These are phyloP conservation scores for Schizopygopsis malacanthus DNA, from an alignment of 2,797 vertebrate species.

Conservation along the genomic window DNA sequence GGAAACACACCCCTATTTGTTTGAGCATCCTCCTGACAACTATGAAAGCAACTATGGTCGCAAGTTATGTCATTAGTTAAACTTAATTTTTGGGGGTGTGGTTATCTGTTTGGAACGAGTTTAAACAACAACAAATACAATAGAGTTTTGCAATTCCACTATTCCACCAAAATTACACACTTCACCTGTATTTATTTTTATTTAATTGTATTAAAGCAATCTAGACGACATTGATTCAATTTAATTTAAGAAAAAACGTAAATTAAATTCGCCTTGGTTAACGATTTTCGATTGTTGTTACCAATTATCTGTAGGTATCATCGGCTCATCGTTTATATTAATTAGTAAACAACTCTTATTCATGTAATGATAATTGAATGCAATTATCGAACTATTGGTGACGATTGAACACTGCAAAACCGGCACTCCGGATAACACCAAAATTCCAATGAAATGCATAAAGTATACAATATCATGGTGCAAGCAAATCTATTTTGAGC, in stretches of 20 bases:
- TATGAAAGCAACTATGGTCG: too few relatives aligned
- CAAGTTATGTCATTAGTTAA: not conserved
- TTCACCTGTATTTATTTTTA: not conserved
- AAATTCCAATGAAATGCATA: not conserved
- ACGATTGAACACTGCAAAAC: constrained; percentile 37
- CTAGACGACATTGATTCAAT: constrained; percentile 2
- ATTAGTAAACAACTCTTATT: not conserved
- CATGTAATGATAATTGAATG: constrained; percentile 1
- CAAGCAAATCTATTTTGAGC: not conserved
- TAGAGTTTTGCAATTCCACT: not conserved
- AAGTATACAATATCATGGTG: not conserved
- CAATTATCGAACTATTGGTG: not conserved
- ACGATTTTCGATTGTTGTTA: constrained; percentile 29
- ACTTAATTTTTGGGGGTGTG: not conserved
- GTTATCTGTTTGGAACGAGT: not conserved
- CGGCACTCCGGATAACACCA: constrained; percentile 24
- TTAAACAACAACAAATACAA: not conserved
- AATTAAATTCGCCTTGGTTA: not conserved
- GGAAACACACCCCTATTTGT: not conserved
- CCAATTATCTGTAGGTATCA: constrained; percentile 6
- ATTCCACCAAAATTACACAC: not conserved
- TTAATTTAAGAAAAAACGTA: not conserved
- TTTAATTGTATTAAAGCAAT: constrained; percentile 20
- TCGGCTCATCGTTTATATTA: not conserved
- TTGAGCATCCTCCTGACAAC: not conserved